These are phyloP conservation scores for Marasmarcha lunaedactyla DNA, from an alignment of 2,888 invertebrate genomes.

Conservation along the genomic window DNA sequence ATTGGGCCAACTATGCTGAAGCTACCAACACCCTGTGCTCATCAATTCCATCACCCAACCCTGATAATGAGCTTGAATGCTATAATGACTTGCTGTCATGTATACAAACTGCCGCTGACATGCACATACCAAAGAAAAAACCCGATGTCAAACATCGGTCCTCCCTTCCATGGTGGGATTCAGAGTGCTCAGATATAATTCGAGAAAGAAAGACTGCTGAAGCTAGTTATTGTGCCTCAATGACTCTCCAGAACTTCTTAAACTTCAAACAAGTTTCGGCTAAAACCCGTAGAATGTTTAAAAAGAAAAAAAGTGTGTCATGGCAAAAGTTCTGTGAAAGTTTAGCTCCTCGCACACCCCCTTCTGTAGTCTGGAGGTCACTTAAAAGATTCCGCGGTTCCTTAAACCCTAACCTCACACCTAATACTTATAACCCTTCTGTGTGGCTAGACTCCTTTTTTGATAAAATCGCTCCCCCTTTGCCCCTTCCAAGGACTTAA, in stretches of 20 bases:
- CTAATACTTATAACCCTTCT: neutral
- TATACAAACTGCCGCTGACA: too few relatives aligned
- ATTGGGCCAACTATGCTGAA: neutral
- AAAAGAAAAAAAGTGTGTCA: neutral
- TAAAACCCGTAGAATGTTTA: neutral
- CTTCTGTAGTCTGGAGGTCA: neutral
- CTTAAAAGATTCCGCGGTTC: neutral
- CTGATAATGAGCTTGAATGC: neutral
- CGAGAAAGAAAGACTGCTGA: conserved; percentile 6
- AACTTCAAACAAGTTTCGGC: conserved; percentile 3
- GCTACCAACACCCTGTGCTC: neutral
- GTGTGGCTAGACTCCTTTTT: neutral
- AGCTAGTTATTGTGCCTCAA: conserved; percentile 8
- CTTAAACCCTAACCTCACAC: too few relatives aligned
- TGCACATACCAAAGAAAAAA: neutral
- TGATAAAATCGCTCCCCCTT: neutral
- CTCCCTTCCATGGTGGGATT: conserved; percentile 8
- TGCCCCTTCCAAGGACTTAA: neutral
- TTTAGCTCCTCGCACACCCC: neutral
- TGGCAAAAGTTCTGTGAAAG: neutral
- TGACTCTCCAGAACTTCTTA: conserved; percentile 5
- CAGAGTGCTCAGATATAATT: neutral
- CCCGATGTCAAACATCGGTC: too few relatives aligned
- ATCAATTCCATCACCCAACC: neutral
- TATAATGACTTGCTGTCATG: neutral